Conservation (phyloP, 1,140 invertebrate genomes). For the Tetranychus cinnabarinus region DNA sequence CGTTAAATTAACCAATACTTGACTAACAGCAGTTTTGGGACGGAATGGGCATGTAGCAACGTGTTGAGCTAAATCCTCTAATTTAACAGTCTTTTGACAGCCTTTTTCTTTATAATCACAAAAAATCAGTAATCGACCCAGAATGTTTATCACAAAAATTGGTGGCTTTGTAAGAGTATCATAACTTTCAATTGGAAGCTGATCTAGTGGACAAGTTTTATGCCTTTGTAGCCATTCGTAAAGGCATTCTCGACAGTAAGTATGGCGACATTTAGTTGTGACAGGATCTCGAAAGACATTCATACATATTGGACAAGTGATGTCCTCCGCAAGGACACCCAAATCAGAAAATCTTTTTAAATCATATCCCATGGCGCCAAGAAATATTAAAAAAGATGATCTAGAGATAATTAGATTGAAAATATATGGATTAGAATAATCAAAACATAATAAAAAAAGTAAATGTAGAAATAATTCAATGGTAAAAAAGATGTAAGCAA, state of each 20-base stretch:
- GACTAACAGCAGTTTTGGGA: not conserved
- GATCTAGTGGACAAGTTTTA: not conserved
- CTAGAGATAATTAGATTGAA: no score
- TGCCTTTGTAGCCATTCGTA: not conserved
- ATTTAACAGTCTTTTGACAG: not conserved
- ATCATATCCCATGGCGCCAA: not conserved
- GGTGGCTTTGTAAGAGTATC: not conserved
- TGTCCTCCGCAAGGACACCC: not conserved
- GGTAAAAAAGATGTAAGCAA: no score
- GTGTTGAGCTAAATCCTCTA: not conserved
- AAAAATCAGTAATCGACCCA: not conserved
- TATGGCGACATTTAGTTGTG: not conserved
- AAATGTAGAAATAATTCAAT: no score
- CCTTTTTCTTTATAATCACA: conserved; percentile 4
- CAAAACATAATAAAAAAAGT: no score
- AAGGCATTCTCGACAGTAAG: not conserved
- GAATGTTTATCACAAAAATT: not conserved
- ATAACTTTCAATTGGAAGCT: not conserved
- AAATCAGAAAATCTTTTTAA: not conserved
- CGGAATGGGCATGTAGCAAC: not conserved
- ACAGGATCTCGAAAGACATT: not conserved
- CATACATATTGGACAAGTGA: conserved; percentile 1
- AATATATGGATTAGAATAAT: no score
- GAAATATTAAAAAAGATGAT: not conserved
- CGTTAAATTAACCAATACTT: not conserved